Evolutionary conservation across 2,797 vertebrate genomes (phyloP).

Genomic region (Macroramphosus scolopax): DNA sequence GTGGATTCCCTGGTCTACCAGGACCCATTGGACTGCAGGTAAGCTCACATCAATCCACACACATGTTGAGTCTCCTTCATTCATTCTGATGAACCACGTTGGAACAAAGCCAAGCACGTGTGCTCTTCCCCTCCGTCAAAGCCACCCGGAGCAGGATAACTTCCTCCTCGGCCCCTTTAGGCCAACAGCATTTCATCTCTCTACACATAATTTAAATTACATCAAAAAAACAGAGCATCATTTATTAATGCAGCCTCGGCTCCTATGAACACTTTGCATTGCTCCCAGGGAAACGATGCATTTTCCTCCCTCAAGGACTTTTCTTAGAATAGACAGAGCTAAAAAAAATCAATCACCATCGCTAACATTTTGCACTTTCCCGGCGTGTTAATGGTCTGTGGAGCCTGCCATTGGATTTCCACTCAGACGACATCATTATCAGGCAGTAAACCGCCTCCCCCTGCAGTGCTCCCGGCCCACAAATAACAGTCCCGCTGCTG

Average conservation of each 20-base stretch:
- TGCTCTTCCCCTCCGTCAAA: conserved; percentile 25
- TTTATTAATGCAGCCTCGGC: conserved; percentile 64
- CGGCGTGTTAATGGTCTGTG: conserved; percentile 37
- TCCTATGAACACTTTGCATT: conserved; percentile 53
- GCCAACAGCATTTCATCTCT: conserved; percentile 49
- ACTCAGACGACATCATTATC: conserved; percentile 55
- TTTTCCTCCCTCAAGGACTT: conserved; percentile 41
- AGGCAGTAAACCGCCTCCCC: conserved; percentile 43
- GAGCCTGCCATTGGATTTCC: conserved; percentile 38
- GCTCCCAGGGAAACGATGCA: conserved; percentile 53
- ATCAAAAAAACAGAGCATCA: conserved; percentile 61
- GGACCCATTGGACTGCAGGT: conserved; percentile 97
- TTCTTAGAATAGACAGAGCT: conserved; percentile 29
- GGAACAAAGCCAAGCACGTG: conserved; percentile 6
- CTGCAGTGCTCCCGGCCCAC: conserved; percentile 23
- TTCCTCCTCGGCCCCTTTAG: conserved; percentile 25
- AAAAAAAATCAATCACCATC: conserved; percentile 67
- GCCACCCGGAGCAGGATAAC: too few relatives aligned
- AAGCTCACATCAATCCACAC: conserved; percentile 15
- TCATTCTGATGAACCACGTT: conserved; percentile 10
- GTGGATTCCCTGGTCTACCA: conserved; percentile 95
- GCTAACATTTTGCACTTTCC: conserved; percentile 52
- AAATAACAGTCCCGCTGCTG: conserved; percentile 36
- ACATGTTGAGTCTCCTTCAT: background rate
- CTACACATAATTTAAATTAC: conserved; percentile 62